Percentiles rank a stretch among this genome's conserved stretches.
Evolutionary conservation across 2,797 vertebrate genomes (phyloP).

Genomic region (Chloroceryle amazona): DNA sequence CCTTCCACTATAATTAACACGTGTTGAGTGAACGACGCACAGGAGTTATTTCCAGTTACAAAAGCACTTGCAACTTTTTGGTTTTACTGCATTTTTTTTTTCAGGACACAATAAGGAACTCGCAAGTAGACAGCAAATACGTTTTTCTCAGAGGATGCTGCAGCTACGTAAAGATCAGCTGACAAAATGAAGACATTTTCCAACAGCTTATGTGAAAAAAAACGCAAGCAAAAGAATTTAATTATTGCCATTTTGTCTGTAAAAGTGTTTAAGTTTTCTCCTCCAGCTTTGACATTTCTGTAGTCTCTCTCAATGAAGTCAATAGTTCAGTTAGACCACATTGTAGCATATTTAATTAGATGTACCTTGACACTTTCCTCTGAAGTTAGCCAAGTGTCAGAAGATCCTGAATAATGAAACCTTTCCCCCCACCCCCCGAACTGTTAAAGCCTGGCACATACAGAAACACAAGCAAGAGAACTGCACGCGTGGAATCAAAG

Average conservation of each 20-base stretch:
- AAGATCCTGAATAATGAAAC: not conserved
- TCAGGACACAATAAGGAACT: not conserved
- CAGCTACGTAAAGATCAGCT: not conserved
- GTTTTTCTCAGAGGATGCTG: not conserved
- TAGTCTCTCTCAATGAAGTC: not conserved
- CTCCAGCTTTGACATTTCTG: not conserved
- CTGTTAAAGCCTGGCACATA: not conserved
- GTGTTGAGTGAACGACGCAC: rapidly evolving
- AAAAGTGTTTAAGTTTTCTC: not conserved
- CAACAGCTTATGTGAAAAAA: not conserved
- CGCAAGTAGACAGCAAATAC: not conserved
- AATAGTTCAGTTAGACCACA: not conserved
- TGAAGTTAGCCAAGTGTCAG: not conserved
- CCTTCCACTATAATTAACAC: not conserved
- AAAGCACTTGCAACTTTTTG: not conserved
- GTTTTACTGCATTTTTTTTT: not conserved
- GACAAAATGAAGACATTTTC: not conserved
- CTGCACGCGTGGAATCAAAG: not conserved
- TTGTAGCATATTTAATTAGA: not conserved
- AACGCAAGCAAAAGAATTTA: not conserved
- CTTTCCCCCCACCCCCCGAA: not conserved
- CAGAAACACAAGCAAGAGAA: not conserved
- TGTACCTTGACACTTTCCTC: not conserved
- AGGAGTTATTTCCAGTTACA: not conserved
- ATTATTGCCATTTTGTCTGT: not conserved